Evolutionary conservation across 1,140 invertebrate species (phyloP).

Genomic region (Sitodiplosis mosellana): DNA sequence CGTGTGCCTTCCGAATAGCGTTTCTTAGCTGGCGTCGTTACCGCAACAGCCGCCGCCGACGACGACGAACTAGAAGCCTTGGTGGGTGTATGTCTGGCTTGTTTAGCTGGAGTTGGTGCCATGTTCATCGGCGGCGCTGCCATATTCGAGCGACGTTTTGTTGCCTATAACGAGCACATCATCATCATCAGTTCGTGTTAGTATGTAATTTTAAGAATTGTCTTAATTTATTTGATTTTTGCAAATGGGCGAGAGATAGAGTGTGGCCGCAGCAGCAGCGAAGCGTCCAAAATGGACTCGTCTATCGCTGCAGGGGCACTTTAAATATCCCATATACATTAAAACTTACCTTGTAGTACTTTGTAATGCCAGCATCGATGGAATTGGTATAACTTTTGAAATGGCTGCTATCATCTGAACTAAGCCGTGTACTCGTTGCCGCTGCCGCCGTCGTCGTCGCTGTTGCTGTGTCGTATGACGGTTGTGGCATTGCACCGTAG

Average conservation of each 20-base stretch:
- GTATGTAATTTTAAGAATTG: too few species aligned
- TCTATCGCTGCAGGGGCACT: too few species aligned
- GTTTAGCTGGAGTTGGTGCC: slow-evolving; percentile 5
- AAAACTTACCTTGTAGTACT: slow-evolving; percentile 21
- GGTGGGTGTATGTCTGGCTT: slow-evolving; percentile 12
- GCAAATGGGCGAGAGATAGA: too few species aligned
- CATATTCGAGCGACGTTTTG: slow-evolving; percentile 17
- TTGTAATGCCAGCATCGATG: slow-evolving; percentile 14
- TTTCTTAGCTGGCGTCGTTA: neutral
- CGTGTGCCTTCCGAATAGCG: neutral
- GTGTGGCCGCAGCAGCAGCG: too few species aligned
- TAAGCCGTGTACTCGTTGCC: slow-evolving; percentile 24
- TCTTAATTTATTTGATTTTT: too few species aligned
- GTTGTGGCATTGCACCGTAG: slow-evolving; percentile 59
- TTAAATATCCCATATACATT: neutral
- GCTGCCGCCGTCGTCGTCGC: neutral
- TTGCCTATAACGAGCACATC: slow-evolving; percentile 5
- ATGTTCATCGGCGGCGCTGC: slow-evolving; percentile 1
- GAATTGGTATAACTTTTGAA: slow-evolving; percentile 3
- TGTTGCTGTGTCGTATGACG: slow-evolving; percentile 35
- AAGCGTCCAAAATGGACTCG: too few species aligned
- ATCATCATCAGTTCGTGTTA: too few species aligned
- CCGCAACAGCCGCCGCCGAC: neutral
- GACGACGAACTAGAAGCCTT: slow-evolving; percentile 1
- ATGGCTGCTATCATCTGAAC: slow-evolving; percentile 16